phyloP scores from a whole-genome alignment of 1,140 invertebrate species.

The Drosophila nannoptera region DNA sequence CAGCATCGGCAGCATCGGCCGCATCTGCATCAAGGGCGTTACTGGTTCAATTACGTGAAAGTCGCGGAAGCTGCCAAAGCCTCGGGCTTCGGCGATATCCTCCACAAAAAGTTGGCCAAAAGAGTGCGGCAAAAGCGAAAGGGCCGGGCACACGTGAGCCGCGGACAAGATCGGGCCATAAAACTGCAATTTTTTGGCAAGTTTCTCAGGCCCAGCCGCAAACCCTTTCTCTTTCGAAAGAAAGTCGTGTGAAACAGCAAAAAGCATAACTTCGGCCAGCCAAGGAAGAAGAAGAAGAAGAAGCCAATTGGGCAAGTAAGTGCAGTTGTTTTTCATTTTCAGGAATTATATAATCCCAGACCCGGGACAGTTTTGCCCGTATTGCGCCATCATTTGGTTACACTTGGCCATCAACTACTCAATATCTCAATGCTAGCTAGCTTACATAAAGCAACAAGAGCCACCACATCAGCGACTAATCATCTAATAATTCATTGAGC shows the following conservation, averaged over 20 bases:
- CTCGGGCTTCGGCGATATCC: slow-evolving; percentile 50
- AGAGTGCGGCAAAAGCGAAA: slow-evolving; percentile 64
- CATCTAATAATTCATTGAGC: slow-evolving; percentile 68
- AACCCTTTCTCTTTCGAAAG: slow-evolving; percentile 78
- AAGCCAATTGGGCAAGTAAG: slow-evolving; percentile 43
- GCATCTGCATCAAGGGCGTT: slow-evolving; percentile 19
- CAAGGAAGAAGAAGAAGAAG: slow-evolving; percentile 2
- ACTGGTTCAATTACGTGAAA: slow-evolving; percentile 68
- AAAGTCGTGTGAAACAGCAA: slow-evolving; percentile 55
- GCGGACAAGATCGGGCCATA: slow-evolving; percentile 51
- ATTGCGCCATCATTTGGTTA: slow-evolving; percentile 60
- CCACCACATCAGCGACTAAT: slow-evolving; percentile 16
- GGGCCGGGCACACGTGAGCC: slow-evolving; percentile 68
- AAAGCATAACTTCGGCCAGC: not conserved
- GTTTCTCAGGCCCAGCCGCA: slow-evolving; percentile 55
- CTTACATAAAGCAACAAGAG: slow-evolving; percentile 62
- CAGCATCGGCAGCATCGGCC: slow-evolving; percentile 18
- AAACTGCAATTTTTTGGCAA: slow-evolving; percentile 68
- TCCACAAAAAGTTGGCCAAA: slow-evolving; percentile 29
- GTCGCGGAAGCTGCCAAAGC: slow-evolving; percentile 66
- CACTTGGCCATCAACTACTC: slow-evolving; percentile 70
- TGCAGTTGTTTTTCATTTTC: slow-evolving; percentile 72
- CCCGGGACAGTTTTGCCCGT: slow-evolving; percentile 21
- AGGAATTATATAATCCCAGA: slow-evolving; percentile 57
- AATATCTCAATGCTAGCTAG: slow-evolving; percentile 64